Conservation (phyloP, 1,140 invertebrate genomes). For the Eulimnadia texana region DNA sequence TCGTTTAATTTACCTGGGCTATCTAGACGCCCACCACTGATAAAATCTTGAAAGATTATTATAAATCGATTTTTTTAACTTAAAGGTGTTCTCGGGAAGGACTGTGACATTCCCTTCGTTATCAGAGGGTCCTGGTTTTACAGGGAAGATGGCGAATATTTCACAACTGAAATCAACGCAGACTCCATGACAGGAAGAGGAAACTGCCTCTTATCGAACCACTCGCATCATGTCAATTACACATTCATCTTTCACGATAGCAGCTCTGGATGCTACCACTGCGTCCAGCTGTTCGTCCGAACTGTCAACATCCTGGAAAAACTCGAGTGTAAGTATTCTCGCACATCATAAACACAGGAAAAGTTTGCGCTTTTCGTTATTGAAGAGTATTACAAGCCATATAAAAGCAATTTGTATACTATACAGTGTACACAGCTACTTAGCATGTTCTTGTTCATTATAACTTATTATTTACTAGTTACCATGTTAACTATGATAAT, state of each 20-base stretch:
- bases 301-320: slow-evolving; percentile 84
- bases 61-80: neutral
- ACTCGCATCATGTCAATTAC: slow-evolving; percentile 57
- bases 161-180: slow-evolving; percentile 64
- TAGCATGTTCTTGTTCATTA: too few species aligned
- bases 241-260: slow-evolving; percentile 58
- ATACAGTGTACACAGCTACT: too few species aligned
- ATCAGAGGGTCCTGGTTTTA: slow-evolving; percentile 78
- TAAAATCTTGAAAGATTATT: too few species aligned
- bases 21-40: too few species aligned
- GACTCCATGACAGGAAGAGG: slow-evolving; percentile 56
- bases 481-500: slow-evolving; percentile 8
- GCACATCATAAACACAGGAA: neutral
- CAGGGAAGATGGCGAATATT: slow-evolving; percentile 71
- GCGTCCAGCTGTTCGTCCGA: slow-evolving; percentile 66
- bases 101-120: slow-evolving; percentile 49
- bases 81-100: slow-evolving; percentile 10
- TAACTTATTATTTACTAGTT: too few species aligned
- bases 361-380: too few species aligned
- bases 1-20: too few species aligned
- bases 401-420: too few species aligned
- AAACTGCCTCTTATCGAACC: slow-evolving; percentile 47
- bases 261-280: slow-evolving; percentile 53
- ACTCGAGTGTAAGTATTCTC: slow-evolving; percentile 51
- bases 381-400: too few species aligned